A percentile compares a stretch with the other conserved stretches of the same genome.
Evolutionary conservation across 64 coral and sea anemone genomes (phyloP).

Genomic region (Pachyseris speciosa): DNA sequence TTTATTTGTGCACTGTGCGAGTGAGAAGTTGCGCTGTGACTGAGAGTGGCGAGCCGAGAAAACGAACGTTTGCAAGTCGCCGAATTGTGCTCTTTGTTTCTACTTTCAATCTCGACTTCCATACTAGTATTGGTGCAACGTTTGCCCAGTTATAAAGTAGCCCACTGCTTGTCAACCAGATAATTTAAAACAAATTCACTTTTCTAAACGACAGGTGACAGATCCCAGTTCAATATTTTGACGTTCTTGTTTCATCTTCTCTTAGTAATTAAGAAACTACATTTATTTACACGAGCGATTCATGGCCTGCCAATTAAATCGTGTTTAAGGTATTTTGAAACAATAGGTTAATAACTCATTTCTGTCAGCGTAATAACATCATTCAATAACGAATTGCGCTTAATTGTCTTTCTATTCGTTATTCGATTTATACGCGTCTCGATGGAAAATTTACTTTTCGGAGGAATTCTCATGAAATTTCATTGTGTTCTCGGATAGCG

Average conservation of each 20-base stretch:
- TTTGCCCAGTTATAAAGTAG: slow-evolving; percentile 36
- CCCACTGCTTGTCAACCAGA: slow-evolving; percentile 14
- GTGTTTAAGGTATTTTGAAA: slow-evolving; percentile 85
- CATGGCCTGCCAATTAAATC: slow-evolving; percentile 95
- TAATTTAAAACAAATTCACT: slow-evolving; percentile 52
- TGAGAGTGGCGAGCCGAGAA: background rate
- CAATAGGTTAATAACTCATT: slow-evolving; percentile 90
- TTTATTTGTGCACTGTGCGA: background rate
- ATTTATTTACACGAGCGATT: slow-evolving; percentile 75
- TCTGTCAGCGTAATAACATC: slow-evolving; percentile 86
- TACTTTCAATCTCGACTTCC: background rate
- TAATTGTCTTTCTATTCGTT: slow-evolving; percentile 75
- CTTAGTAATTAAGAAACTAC: slow-evolving; percentile 84
- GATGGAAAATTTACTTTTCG: slow-evolving; percentile 35
- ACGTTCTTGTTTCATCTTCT: slow-evolving; percentile 76
- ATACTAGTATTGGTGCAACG: background rate
- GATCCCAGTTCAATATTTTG: slow-evolving; percentile 14
- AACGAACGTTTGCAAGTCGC: background rate
- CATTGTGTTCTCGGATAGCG: slow-evolving; percentile 5
- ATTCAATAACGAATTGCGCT: slow-evolving; percentile 63
- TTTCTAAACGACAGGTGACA: slow-evolving; percentile 71
- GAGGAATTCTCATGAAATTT: slow-evolving; percentile 10
- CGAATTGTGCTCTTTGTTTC: background rate
- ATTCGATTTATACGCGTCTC: slow-evolving; percentile 36
- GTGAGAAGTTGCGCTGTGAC: background rate